A percentile compares a stretch with the other conserved stretches of the same genome.
Conservation (phyloP, 1,140 invertebrate species). For the Heliconius congener region DNA sequence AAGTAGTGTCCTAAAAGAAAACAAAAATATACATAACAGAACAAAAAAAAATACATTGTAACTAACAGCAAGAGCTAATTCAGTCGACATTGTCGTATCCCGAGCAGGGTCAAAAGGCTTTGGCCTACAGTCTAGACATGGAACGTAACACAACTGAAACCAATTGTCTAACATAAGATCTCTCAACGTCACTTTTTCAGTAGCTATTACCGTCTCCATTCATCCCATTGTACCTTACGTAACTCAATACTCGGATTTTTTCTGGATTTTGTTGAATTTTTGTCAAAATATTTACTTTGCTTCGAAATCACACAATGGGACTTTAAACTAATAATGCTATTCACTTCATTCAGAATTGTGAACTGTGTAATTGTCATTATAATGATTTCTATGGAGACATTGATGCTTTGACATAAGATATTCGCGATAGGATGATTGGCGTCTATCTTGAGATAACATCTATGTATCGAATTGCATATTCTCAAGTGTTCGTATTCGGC, state of each 20-base stretch:
- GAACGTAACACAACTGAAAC: constrained; percentile 28
- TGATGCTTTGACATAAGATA: constrained; percentile 54
- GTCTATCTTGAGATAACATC: constrained; percentile 47
- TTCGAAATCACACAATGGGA: constrained; percentile 59
- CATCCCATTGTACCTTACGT: constrained; percentile 65
- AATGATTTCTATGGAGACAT: constrained; percentile 45
- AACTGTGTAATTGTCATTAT: constrained; percentile 65
- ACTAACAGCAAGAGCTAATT: background rate
- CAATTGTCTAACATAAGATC: constrained; percentile 40
- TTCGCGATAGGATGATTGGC: constrained; percentile 37
- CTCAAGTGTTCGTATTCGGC: constrained; percentile 5
- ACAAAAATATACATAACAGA: background rate
- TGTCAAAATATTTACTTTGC: constrained; percentile 79
- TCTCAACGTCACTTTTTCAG: constrained; percentile 48
- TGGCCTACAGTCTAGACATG: constrained; percentile 14
- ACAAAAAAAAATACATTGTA: background rate
- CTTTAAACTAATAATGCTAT: constrained; percentile 66
- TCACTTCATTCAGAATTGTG: constrained; percentile 56
- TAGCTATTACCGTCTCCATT: constrained; percentile 54
- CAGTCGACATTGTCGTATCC: constrained; percentile 2
- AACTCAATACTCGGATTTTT: constrained; percentile 57
- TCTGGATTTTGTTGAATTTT: constrained; percentile 51
- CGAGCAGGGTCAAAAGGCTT: constrained; percentile 9
- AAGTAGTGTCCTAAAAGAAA: background rate
- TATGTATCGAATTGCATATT: constrained; percentile 44